Base-by-base conservation (phyloP, 2,888 invertebrate genomes). In the Mesorhabditis sp. region DNA sequence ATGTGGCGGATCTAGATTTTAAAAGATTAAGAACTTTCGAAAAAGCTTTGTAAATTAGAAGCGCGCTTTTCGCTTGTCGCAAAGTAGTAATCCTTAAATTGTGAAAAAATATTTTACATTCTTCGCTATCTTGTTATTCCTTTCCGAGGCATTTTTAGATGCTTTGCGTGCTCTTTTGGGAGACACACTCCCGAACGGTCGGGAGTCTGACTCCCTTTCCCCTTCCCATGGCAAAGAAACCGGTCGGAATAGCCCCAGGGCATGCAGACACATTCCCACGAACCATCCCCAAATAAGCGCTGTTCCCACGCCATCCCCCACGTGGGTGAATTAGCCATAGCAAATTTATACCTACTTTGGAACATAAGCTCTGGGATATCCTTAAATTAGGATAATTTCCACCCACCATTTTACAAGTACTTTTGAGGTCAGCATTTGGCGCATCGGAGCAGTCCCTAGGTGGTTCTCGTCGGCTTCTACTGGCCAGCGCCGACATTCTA, bases 361-460 rank as follows among this genome's bases (percentile, higher is more conserved):
- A 10, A 63, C 28, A 6, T n/a, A 63, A 28, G 7, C 7, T 63
- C 15, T 13, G 1, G 7, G 7, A 2, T 63, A 10, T 63, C 13
- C n/a, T 7, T 15, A 63, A 44, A 61, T 28, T 28, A 28, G 28
- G 2, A 28, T 28, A 28, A 28, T 28, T 28, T 28, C 28, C 61
- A 66, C 75, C 70, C 44, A 83, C 82, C 78, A 80, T 80, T 65
- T 78, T 61, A 69, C 84, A 84, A 43, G 80, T 76, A 44, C 71
- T 72, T 66, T 80, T 77, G 71, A 80, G 72, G 65, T 80, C 74
- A 45, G 76, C 74, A 68, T 78, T 75, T 43, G 84, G 84, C 5
- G 84, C 84, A 71, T 85, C 84, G 44, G 82, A 82, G 67, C 84
- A 84, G 68, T 84, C 84, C 63, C 76, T 72, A 41, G 80, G 80